Percentiles rank a stretch among this genome's conserved stretches.
Conservation (phyloP, 2,888 invertebrate genomes). For the Hypselothyrea guttata region DNA sequence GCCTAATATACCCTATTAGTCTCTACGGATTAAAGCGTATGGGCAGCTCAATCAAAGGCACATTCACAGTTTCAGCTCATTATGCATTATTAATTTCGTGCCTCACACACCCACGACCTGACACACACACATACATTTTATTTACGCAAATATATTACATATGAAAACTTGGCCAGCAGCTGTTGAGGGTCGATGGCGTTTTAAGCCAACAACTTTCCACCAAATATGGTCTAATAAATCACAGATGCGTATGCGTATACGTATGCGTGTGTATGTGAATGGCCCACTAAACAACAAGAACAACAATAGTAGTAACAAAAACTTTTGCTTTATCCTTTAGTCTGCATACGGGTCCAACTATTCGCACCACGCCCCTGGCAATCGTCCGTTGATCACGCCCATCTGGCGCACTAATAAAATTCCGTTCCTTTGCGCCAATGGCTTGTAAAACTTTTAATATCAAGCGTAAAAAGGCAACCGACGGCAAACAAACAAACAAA, state of each 20-base stretch:
- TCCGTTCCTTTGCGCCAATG: slow-evolving; percentile 46
- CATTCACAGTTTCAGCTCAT: slow-evolving; percentile 50
- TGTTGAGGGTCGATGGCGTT: slow-evolving; percentile 40
- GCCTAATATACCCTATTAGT: not conserved
- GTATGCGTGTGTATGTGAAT: slow-evolving; percentile 24
- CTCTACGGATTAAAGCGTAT: not conserved
- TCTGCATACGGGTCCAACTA: not conserved
- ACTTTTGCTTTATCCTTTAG: slow-evolving; percentile 46
- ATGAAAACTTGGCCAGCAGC: slow-evolving; percentile 42
- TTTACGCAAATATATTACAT: slow-evolving; percentile 18
- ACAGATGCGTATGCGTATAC: slow-evolving; percentile 36
- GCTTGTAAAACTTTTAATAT: slow-evolving; percentile 52
- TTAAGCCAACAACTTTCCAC: slow-evolving; percentile 52
- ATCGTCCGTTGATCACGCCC: slow-evolving; percentile 45
- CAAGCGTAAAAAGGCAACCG: slow-evolving; percentile 35
- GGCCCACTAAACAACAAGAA: slow-evolving; percentile 22
- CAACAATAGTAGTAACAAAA: slow-evolving; percentile 32
- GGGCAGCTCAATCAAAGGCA: slow-evolving; percentile 42
- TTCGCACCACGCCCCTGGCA: slow-evolving; percentile 8
- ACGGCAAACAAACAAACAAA: slow-evolving; percentile 38
- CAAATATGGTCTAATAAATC: slow-evolving; percentile 62
- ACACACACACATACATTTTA: slow-evolving; percentile 8
- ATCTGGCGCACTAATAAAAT: slow-evolving; percentile 66
- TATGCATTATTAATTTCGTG: slow-evolving; percentile 56
- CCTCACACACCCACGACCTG: slow-evolving; percentile 14